Evolutionary conservation across 2,888 invertebrate species (phyloP).

Genomic region (Carpatolechia fugitivella): DNA sequence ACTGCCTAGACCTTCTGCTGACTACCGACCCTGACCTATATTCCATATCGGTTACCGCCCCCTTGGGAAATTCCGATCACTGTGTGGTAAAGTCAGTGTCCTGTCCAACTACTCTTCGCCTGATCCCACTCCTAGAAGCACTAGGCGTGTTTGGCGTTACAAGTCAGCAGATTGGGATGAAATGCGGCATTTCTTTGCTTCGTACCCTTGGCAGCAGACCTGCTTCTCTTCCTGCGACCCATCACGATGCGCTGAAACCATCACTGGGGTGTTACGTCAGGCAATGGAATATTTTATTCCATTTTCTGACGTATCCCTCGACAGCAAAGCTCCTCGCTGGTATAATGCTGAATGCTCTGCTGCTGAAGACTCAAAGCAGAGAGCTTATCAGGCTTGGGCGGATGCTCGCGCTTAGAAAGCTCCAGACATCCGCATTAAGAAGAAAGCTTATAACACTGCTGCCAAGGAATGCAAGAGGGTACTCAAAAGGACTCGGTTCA

Average conservation of each 20-base stretch:
- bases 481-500: too few species aligned
- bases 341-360: constrained; percentile 11
- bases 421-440: neutral
- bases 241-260: neutral
- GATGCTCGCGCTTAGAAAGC: constrained; percentile 14
- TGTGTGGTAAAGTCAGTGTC: constrained; percentile 7
- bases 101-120: too few species aligned
- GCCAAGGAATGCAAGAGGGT: too few species aligned
- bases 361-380: constrained; percentile 12
- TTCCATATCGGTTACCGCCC: neutral
- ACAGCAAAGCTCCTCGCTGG: constrained; percentile 16
- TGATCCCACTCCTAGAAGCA: constrained; percentile 4
- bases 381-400: constrained; percentile 17
- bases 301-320: constrained; percentile 8
- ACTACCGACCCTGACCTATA: neutral
- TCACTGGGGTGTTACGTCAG: constrained; percentile 2
- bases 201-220: neutral
- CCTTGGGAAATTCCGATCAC: neutral
- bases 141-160: constrained; percentile 22
- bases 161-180: too few species aligned
- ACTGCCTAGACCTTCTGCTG: neutral
- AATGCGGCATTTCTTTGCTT: too few species aligned
- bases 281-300: neutral
- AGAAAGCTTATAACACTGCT: too few species aligned
- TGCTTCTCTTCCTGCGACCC: constrained; percentile 13